phyloP scores from a whole-genome alignment of 2,888 invertebrate species.

The Lypha dubia region DNA sequence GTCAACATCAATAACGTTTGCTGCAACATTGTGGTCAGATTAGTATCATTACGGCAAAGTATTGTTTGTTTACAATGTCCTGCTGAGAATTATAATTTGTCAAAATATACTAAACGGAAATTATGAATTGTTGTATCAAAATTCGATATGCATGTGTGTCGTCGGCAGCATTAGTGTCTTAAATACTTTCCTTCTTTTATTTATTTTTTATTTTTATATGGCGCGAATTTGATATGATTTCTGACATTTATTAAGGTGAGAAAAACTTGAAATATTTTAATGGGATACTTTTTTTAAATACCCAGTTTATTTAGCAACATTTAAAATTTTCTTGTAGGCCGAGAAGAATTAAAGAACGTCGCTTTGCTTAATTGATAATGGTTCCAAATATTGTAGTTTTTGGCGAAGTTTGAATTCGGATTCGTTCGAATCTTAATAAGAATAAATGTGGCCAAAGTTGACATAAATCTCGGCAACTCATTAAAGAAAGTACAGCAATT shows the following conservation, averaged over 20 bases:
- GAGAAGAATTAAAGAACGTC: background rate
- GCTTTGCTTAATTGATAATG: no score
- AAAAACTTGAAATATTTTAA: background rate
- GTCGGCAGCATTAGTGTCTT: background rate
- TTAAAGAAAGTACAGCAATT: no score
- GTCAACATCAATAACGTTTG: constrained; percentile 46
- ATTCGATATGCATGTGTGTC: constrained; percentile 52
- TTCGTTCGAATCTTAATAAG: no score
- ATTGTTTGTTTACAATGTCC: constrained; percentile 56
- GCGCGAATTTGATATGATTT: constrained; percentile 10
- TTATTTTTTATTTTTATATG: background rate
- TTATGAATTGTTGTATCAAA: constrained; percentile 1
- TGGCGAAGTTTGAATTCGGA: no score
- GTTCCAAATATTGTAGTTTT: no score
- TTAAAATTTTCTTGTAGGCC: background rate
- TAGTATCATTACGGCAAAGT: constrained; percentile 58
- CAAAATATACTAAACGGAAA: constrained; percentile 38
- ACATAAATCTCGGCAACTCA: no score
- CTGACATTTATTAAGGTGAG: constrained; percentile 29
- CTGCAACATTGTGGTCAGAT: constrained; percentile 60
- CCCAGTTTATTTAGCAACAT: background rate
- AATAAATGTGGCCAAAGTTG: no score
- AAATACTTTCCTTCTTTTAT: constrained; percentile 22
- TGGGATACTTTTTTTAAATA: background rate
- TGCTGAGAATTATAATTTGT: constrained; percentile 57